Evolutionary conservation across 1,140 invertebrate species (phyloP), one percentile per base, ranked within the genome.

Genomic region (Macrosteles quadrilineatus): DNA sequence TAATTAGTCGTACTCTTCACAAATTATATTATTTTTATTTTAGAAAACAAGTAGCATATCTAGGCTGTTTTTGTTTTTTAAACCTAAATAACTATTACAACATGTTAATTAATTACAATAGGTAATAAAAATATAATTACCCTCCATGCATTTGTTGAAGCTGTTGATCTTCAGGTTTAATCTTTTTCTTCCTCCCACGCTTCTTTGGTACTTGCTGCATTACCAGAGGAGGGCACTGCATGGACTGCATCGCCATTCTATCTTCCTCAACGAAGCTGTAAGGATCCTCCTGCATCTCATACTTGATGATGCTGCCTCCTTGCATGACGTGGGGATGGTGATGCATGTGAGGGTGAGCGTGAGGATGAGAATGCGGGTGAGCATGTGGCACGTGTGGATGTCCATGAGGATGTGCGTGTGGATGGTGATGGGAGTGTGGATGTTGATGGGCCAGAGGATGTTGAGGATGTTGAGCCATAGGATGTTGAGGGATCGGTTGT

Each of bases 191-290:
- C 29, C 91, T 80, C 9, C 91, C 91, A 29, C 91, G 81, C 80
- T 93, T 93, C 79, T 93, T 93, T n/a, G 90, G 90, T 70, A 87
- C 87, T 70, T 84, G 83, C 71, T 84, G 83, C 78, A 88, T 81
- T 76, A 87, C 36, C 45, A 73, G 65, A 67, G 75, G 69, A 29
- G 71, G 62, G 75, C 82, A 82, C 68, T 81, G 80, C 71, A 80
- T 78, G 70, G 79, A 78, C 57, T 73, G 53, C 73, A 76, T 76
- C 27, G 53, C 43, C 71, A 73, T 74, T 53, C 69, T 81, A 14
- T 86, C 90, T 77, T 93, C 91, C 76, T 92, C 91, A 25, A 92
- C 90, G 82, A 92, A 92, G 77, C 89, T 91, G 79, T 92, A 92
- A 1, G 90, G 90, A 79, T 92, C 91, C 72, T 87, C 87, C 67